Percentiles rank a stretch among this genome's conserved stretches.
Evolutionary conservation across 2,888 invertebrate genomes (phyloP).

Genomic region (Unio pictorum): DNA sequence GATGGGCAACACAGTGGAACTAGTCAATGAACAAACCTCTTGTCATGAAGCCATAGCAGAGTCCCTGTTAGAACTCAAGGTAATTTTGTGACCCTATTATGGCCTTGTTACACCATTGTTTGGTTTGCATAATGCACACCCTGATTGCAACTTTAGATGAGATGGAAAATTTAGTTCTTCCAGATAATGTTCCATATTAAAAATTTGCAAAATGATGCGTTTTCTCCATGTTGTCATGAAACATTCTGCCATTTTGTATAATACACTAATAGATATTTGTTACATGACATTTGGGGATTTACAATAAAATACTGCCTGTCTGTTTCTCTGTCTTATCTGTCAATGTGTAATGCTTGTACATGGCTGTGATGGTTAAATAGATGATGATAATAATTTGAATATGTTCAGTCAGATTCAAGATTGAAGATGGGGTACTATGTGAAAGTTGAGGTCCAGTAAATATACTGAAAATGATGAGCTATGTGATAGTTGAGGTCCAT

Average conservation of each 20-base stretch:
- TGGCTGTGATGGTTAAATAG: no score
- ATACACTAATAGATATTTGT: no score
- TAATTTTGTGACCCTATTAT: conserved; percentile 14
- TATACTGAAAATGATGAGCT: no score
- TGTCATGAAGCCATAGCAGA: conserved; percentile 77
- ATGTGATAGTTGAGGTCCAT: no score
- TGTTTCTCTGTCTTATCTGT: no score
- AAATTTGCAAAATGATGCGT: neutral
- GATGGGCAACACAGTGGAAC: conserved; percentile 62
- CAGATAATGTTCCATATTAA: neutral
- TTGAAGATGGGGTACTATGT: no score
- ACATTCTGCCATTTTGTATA: neutral
- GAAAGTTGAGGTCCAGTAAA: no score
- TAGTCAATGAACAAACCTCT: conserved; percentile 72
- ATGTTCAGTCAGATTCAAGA: no score
- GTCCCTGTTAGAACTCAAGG: conserved; percentile 77
- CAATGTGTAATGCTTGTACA: no score
- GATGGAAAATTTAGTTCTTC: neutral
- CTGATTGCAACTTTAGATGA: neutral
- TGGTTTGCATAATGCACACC: neutral
- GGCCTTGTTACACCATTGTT: neutral
- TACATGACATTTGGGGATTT: no score
- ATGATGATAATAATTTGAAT: no score
- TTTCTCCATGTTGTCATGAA: neutral
- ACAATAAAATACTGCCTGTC: no score